Conservation (phyloP, 2,888 invertebrate species). For the Amphimallon solstitiale region DNA sequence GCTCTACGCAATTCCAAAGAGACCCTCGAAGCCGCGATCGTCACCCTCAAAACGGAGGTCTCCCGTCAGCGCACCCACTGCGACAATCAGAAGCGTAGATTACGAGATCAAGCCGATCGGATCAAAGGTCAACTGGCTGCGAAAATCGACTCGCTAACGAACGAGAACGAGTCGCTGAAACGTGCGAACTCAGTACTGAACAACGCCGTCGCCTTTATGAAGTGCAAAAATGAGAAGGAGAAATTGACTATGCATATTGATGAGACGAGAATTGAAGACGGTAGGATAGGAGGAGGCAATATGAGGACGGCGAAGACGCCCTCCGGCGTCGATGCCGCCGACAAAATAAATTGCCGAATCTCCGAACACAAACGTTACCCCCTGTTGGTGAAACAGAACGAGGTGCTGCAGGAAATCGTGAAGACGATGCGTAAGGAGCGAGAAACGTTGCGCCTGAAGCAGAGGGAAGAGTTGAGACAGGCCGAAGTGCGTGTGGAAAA, state of each 20-base stretch:
- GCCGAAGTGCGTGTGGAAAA: conserved; percentile 43
- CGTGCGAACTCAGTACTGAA: conserved; percentile 28
- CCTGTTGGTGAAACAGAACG: conserved; percentile 43
- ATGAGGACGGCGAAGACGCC: conserved; percentile 20
- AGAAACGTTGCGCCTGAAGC: conserved; percentile 16
- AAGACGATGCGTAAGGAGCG: conserved; percentile 46
- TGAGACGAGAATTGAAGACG: conserved; percentile 17
- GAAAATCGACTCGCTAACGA: conserved; percentile 31
- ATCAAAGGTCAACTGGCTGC: conserved; percentile 29
- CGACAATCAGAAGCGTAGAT: conserved; percentile 25
- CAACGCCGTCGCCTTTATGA: conserved; percentile 8
- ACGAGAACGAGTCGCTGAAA: conserved; percentile 26
- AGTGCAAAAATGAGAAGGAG: conserved; percentile 33
- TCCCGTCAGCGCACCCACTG: conserved; percentile 21
- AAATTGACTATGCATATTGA: conserved; percentile 32
- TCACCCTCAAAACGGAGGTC: conserved; percentile 28
- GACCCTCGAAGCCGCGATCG: conserved; percentile 38
- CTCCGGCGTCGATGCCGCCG: background rate
- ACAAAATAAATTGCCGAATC: conserved; percentile 32
- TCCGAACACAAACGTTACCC: conserved; percentile 42
- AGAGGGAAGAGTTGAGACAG: conserved; percentile 22
- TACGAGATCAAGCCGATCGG: conserved; percentile 27
- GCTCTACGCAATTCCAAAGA: conserved; percentile 26
- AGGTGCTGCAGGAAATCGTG: conserved; percentile 46
- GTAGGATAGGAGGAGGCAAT: conserved; percentile 29